Conservation (phyloP, 1,140 invertebrate species). For the Sminthurides bifidus region DNA sequence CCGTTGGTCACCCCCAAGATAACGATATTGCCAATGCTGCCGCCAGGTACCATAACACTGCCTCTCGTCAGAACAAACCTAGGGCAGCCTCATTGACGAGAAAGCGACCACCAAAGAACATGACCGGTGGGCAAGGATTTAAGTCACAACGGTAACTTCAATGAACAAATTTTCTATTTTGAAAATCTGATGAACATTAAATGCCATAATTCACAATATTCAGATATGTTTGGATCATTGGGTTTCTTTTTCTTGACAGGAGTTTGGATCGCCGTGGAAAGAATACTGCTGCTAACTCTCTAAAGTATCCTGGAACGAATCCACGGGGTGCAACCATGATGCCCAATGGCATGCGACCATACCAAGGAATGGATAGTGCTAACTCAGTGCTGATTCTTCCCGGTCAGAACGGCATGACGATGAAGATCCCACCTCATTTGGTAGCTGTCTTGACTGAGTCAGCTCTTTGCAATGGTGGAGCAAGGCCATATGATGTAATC, state of each 20-base stretch:
- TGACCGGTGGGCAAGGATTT: constrained; percentile 14
- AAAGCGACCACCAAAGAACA: constrained; percentile 18
- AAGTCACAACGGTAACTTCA: constrained; percentile 26
- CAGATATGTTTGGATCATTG: no score
- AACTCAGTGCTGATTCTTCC: constrained; percentile 27
- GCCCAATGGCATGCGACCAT: constrained; percentile 5
- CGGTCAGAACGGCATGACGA: constrained; percentile 31
- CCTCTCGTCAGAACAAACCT: constrained; percentile 15
- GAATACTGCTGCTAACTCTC: constrained; percentile 13
- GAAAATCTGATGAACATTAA: no score
- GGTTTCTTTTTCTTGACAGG: constrained; percentile 6
- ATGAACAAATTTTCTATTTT: neutral
- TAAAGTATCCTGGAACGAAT: constrained; percentile 25
- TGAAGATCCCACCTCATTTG: constrained; percentile 32
- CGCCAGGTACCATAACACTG: constrained; percentile 21
- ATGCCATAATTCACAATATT: no score
- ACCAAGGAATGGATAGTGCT: constrained; percentile 9
- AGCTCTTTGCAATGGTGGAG: constrained; percentile 23
- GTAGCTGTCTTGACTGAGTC: constrained; percentile 31
- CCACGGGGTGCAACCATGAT: constrained; percentile 11
- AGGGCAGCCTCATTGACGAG: constrained; percentile 26
- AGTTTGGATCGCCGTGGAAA: constrained; percentile 21
- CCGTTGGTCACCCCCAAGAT: constrained; percentile 18
- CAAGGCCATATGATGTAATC: constrained; percentile 30
- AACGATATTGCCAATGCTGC: constrained; percentile 10